Evolutionary conservation across 2,888 invertebrate genomes (phyloP), one percentile per base, ranked within the genome.

Genomic region (Vannuccia rotundouncinata): DNA sequence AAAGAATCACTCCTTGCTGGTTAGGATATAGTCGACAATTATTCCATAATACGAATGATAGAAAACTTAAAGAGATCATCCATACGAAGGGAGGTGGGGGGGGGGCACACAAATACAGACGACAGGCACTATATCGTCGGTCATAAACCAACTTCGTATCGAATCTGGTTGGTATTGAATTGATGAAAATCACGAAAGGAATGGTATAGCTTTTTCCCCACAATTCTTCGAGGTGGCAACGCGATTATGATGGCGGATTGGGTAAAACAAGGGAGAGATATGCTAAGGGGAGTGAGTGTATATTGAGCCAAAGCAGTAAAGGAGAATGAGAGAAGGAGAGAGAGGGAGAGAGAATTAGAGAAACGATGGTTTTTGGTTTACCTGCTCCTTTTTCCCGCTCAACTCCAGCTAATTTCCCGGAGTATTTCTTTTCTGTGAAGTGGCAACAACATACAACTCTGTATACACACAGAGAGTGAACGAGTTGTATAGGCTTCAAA

Each of bases 221-320:
- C 66, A 22, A 17, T 22, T 66, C 17, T 45, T 17, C 66, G 66
- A 66, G 66, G 66, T 66, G 66, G 66, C 66, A 66, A 66, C 66
- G 66, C 66, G 66, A 66, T 66, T 66, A 66, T 66, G 66, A 66
- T 66, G 66, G 66, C 66, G 66, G 66, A 66, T 66, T 66, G 66
- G 66, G 66, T 27, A 66, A 66, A 66, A 66, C 66, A 66, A 66
- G 22, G 66, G 66, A n/a, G 66, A 66, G 66, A n/a, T 5, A n/a
- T 22, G 66, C 25, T 66, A 27, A 22, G 66, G 25, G 66, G 25
- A 66, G 66, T 5, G 5, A 22, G 5, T 22, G 5, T 66, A 27
- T 66, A 66, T 5, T 5, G 66, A 66, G 2, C 66, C 66, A 66
- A 66, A 66, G 66, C 66, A 66, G 66, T 66, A 66, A 66, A 66